phyloP scores from a whole-genome alignment of 2,888 invertebrate genomes.

The Netelia inedita region DNA sequence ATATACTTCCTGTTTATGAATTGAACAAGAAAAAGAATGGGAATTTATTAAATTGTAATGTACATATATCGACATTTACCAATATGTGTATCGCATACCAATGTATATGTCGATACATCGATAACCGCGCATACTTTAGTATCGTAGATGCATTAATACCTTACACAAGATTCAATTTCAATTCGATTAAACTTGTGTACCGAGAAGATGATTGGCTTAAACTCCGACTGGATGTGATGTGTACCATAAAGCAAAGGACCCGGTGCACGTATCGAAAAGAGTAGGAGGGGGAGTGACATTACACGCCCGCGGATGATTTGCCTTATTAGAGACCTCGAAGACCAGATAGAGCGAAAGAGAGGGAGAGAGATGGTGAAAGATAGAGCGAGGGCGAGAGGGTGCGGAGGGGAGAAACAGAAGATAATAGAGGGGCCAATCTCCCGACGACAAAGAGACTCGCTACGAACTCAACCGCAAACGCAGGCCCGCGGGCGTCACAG shows the following conservation, averaged over 20 bases:
- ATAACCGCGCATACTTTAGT: neutral
- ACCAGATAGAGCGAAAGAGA: conserved; percentile 68
- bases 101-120: neutral
- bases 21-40: too few species aligned
- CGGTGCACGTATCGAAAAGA: conserved; percentile 69
- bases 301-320: conserved; percentile 74
- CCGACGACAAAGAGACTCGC: conserved; percentile 75
- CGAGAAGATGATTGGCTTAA: conserved; percentile 69
- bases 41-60: neutral
- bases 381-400: conserved; percentile 43
- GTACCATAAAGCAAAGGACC: conserved; percentile 67
- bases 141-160: conserved; percentile 20
- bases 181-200: conserved; percentile 73
- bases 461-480: conserved; percentile 75
- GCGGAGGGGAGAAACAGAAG: conserved; percentile 41
- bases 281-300: conserved; percentile 70
- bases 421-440: conserved; percentile 51
- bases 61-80: conserved; percentile 2
- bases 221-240: conserved; percentile 63
- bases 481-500: conserved; percentile 75
- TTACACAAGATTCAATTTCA: conserved; percentile 67
- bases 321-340: conserved; percentile 75
- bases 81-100: neutral
- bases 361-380: conserved; percentile 36
- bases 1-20: too few species aligned